phyloP scores from a whole-genome alignment of 2,113 vertebrate species.

The Hypanus sabinus region DNA sequence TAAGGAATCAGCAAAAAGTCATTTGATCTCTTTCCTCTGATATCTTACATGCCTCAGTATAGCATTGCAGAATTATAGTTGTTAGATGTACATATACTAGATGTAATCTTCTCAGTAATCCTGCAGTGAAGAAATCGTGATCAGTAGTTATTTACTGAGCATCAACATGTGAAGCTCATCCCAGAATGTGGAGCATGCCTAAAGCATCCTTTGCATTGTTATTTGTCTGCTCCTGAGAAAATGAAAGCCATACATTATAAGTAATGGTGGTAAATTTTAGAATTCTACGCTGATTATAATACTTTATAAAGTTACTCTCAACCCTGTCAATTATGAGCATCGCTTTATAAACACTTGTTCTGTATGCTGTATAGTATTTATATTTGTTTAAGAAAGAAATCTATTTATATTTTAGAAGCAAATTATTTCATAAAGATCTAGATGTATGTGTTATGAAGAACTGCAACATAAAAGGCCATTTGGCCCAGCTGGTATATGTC shows the following conservation, averaged over 20 bases:
- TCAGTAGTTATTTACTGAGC: not conserved
- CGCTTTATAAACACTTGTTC: not conserved
- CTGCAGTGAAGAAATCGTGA: not conserved
- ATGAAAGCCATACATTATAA: not conserved
- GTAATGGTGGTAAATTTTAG: not conserved
- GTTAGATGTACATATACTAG: not conserved
- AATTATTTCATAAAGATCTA: not conserved
- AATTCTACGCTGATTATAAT: not conserved
- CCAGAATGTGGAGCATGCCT: not conserved
- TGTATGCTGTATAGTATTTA: not conserved
- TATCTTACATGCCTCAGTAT: not conserved
- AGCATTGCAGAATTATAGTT: not conserved
- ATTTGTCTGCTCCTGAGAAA: not conserved
- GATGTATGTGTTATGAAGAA: not conserved
- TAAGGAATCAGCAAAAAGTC: not conserved
- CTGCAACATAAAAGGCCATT: not conserved
- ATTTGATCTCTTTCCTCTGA: not conserved
- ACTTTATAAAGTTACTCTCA: not conserved
- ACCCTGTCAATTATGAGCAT: not conserved
- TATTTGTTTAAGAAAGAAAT: not conserved
- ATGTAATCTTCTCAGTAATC: constrained; percentile 13
- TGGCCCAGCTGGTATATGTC: not conserved
- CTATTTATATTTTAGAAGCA: not conserved
- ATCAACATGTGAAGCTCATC: not conserved
- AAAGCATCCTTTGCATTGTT: not conserved